Evolutionary conservation across 2,888 invertebrate genomes (phyloP), one percentile per base, ranked within the genome.

Genomic region (Hemithea aestivaria): DNA sequence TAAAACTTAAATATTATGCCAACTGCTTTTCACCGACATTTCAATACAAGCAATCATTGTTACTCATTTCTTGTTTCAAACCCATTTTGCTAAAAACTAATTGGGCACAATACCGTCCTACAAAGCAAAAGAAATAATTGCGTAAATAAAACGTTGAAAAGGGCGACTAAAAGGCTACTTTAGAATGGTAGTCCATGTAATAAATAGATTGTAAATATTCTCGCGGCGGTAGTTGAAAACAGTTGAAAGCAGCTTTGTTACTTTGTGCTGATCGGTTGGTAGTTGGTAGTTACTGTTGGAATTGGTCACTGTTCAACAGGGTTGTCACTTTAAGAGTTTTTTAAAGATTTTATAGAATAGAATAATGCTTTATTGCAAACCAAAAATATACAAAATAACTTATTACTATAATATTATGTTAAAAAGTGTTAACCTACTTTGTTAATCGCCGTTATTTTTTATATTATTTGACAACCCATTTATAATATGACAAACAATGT

Each of bases 41-140:
- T 27, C 33, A 31, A 38, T 39, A 45, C 34, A 52, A 41, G 45
- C 48, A 55, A 62, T 55, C 37, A 56, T 41, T 39, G 16, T 33
- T 37, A 34, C 41, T 32, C 27, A 35, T 35, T 7, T 10, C 8
- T 23, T 3, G 27, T 27, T 10, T 21, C 26, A n/a, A 1, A 20
- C 35, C 30, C 2, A 24, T 47, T 54, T 41, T 23, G 40, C 35
- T 45, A 11, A 43, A 41, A 33, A 28, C 10, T 27, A 37, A 20
- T 12, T 26, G 29, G 20, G 6, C 9, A 36, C 35, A 54, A 30
- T 26, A 21, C 12, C 9, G 8, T 20, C 22, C 11, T 47, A 66
- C 66, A 71, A 65, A 57, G 46, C 50, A 56, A 60, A 63, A 64
- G 60, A 73, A 76, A 75, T 76, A 77, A 79, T 81, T 73, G 73